Conservation (phyloP, 2,797 vertebrate genomes). For the Calcarius lapponicus region DNA sequence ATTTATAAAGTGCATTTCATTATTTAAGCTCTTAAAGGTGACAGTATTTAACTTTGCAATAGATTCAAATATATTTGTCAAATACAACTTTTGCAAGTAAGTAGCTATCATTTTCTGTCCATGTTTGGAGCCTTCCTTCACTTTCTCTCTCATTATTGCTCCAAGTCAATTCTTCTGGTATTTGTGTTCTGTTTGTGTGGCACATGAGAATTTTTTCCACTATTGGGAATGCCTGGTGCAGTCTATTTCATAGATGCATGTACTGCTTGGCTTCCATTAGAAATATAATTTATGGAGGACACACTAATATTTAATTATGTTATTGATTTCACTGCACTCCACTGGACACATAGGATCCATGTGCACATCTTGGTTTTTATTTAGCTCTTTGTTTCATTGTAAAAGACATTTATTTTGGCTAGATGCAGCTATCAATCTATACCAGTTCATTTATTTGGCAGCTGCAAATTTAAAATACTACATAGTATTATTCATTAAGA, state of each 20-base stretch:
- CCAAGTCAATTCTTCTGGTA: not conserved
- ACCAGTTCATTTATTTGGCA: not conserved
- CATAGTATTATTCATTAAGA: not conserved
- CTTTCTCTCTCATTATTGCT: not conserved
- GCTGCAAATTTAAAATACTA: not conserved
- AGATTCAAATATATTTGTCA: not conserved
- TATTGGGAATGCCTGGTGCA: not conserved
- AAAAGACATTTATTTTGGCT: not conserved
- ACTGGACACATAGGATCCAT: not conserved
- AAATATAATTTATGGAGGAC: conserved; percentile 26
- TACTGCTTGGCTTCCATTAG: conserved; percentile 17
- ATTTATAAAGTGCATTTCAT: not conserved
- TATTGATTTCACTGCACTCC: not conserved
- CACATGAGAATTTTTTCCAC: not conserved
- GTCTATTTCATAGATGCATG: conserved; percentile 34
- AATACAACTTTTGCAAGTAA: not conserved
- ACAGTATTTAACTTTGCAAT: not conserved
- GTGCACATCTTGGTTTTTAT: not conserved
- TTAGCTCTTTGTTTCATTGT: not conserved
- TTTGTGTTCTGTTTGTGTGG: not conserved
- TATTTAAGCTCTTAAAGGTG: not conserved
- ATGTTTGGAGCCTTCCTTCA: not conserved
- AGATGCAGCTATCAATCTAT: not conserved
- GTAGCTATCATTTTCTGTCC: not conserved
- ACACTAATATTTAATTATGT: conserved; percentile 26